Evolutionary conservation across 2,888 invertebrate genomes (phyloP), one percentile per base, ranked within the genome.

Genomic region (Phasia obesa): DNA sequence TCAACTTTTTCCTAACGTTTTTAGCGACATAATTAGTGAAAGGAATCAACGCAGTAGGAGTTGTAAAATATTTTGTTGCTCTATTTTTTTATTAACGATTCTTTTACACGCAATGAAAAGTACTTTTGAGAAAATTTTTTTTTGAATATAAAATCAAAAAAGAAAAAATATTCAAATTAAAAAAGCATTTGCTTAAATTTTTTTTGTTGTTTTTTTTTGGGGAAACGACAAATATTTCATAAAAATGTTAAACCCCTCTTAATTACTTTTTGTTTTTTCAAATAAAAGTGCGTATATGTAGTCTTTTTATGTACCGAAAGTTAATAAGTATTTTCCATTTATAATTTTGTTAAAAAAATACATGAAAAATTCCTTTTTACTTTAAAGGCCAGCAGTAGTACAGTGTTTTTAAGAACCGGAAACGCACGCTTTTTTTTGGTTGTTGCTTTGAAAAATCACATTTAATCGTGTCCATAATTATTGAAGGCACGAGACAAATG

Each of bases 391-490:
- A 9, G n/a, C n/a, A n/a, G n/a, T n/a, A n/a, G 21, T 38, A 17
- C 13, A 9, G 1, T 21, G 15, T 21, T 25, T 55, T 19, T 27
- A 19, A 38, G 6, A 67, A 64, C 73, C 35, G 73, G 73, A 73
- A 73, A 47, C 51, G 19, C 21, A 38, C 60, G 25, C 38, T 59
- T 23, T 73, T 59, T 23, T 73, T 73, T 4, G 19, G 9, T 55
- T 60, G 23, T 17, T 17, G 25, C n/a, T 23, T 23, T 42, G 5
- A 25, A 60, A 60, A 60, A 21, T 2, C 6, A 65, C 51, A 35
- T 59, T 59, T 51, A 74, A 55, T 67, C 57, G 67, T 75, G 49
- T 4, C 23, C 67, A 67, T 49, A 75, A 73, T 62, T 73, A 62
- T 27, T 19, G 11, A 23, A 15, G 75, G 59, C 75, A 59, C 75